Evolutionary conservation across 2,888 invertebrate species (phyloP).

Genomic region (Mesorhabditis belari): DNA sequence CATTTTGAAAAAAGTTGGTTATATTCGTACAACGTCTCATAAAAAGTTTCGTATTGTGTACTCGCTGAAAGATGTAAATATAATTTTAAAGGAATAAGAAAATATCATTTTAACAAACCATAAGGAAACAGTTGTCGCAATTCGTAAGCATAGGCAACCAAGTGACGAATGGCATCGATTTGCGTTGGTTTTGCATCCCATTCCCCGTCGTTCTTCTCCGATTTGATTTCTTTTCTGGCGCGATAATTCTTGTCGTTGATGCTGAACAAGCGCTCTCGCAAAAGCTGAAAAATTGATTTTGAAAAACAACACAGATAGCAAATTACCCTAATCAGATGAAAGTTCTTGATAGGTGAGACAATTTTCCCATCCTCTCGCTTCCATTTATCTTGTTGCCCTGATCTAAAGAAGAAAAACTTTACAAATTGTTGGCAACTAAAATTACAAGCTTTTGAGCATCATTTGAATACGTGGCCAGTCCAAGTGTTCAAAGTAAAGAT

Average conservation of each 20-base stretch:
- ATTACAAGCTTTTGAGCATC: too few species aligned
- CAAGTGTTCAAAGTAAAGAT: conserved; percentile 27
- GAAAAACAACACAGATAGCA: neutral
- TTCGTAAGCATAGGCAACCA: conserved; percentile 38
- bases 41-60: conserved; percentile 19
- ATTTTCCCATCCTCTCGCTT: conserved; percentile 9
- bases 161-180: conserved; percentile 8
- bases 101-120: conserved; percentile 9
- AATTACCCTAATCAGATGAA: conserved; percentile 17
- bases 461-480: conserved; percentile 26
- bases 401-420: neutral
- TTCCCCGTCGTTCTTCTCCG: neutral
- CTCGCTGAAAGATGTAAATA: conserved; percentile 11
- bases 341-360: conserved; percentile 27
- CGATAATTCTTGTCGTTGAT: neutral
- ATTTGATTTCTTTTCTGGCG: neutral
- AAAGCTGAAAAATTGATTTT: neutral
- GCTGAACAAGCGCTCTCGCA: neutral
- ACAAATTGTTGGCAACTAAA: too few species aligned
- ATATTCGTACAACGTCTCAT: conserved; percentile 25
- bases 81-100: neutral
- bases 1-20: conserved; percentile 17
- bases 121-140: conserved; percentile 32
- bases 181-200: too few species aligned
- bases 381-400: conserved; percentile 2